Evolutionary conservation across 2,888 invertebrate species (phyloP).

Genomic region (Isoperla grammatica): DNA sequence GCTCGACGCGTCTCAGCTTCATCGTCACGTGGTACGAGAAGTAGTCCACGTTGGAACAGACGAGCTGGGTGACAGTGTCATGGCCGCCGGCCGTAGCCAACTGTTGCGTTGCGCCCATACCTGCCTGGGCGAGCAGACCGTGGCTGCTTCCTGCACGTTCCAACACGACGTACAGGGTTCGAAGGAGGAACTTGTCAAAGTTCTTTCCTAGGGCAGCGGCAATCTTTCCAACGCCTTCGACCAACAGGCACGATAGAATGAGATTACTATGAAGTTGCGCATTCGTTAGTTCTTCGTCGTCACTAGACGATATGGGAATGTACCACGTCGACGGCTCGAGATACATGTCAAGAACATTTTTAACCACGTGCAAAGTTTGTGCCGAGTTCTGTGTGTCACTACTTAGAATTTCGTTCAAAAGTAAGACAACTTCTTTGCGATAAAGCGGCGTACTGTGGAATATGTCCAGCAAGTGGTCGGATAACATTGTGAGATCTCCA

Average conservation of each 20-base stretch:
- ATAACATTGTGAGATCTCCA: conserved; percentile 48
- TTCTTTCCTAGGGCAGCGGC: conserved; percentile 49
- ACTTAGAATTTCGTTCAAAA: conserved; percentile 55
- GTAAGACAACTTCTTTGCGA: conserved; percentile 55
- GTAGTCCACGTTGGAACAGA: conserved; percentile 66
- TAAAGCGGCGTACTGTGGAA: conserved; percentile 48
- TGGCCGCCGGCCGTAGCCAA: conserved; percentile 55
- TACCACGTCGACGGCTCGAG: conserved; percentile 51
- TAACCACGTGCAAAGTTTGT: conserved; percentile 38
- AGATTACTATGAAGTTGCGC: conserved; percentile 57
- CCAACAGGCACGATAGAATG: conserved; percentile 58
- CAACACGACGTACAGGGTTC: conserved; percentile 60
- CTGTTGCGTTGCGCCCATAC: conserved; percentile 31
- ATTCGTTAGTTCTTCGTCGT: conserved; percentile 28
- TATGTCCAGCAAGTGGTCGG: conserved; percentile 57
- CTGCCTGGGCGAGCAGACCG: conserved; percentile 32
- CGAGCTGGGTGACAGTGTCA: conserved; percentile 51
- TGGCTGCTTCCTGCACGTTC: conserved; percentile 52
- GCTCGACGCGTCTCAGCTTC: conserved; percentile 47
- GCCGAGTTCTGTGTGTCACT: conserved; percentile 45
- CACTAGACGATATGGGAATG: conserved; percentile 42
- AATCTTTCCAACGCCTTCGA: conserved; percentile 63
- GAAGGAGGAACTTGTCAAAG: conserved; percentile 58
- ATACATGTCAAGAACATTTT: conserved; percentile 43
- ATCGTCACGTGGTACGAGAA: conserved; percentile 63